phyloP scores from a whole-genome alignment of 1,140 invertebrate species.

The Saccostrea echinata region DNA sequence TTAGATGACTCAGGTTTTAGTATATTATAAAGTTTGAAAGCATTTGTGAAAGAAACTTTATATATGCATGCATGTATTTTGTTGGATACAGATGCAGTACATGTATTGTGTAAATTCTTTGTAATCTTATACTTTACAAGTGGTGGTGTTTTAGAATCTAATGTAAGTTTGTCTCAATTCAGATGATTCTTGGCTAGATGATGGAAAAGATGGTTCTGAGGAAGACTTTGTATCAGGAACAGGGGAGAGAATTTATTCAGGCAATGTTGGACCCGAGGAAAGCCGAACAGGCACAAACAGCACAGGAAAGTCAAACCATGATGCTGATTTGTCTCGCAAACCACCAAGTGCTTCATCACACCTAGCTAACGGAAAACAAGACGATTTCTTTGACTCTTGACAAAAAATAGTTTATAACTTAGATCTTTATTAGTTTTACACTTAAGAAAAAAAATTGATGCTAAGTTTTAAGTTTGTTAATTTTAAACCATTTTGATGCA shows the following conservation, averaged over 20 bases:
- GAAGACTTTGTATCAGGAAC: slow-evolving; percentile 6
- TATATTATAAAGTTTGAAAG: no score
- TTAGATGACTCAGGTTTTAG: no score
- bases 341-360: slow-evolving; percentile 53
- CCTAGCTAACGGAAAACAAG: slow-evolving; percentile 41
- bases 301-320: slow-evolving; percentile 63
- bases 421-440: slow-evolving; percentile 42
- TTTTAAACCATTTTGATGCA: no score
- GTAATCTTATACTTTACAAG: no score
- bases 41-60: no score
- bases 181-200: slow-evolving; percentile 27
- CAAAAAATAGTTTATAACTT: slow-evolving; percentile 41
- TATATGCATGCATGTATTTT: no score
- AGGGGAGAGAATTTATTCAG: slow-evolving; percentile 62
- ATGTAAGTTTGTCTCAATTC: background rate
- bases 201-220: background rate
- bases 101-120: no score
- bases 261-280: slow-evolving; percentile 55
- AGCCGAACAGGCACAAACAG: slow-evolving; percentile 28
- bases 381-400: slow-evolving; percentile 71
- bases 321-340: slow-evolving; percentile 64
- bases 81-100: no score
- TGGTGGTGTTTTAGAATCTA: no score
- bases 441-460: background rate
- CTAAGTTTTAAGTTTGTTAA: no score